A percentile compares a stretch with the other conserved stretches of the same genome.
Conservation (phyloP, 2,797 vertebrate genomes). For the Lagocephalus sceleratus region DNA sequence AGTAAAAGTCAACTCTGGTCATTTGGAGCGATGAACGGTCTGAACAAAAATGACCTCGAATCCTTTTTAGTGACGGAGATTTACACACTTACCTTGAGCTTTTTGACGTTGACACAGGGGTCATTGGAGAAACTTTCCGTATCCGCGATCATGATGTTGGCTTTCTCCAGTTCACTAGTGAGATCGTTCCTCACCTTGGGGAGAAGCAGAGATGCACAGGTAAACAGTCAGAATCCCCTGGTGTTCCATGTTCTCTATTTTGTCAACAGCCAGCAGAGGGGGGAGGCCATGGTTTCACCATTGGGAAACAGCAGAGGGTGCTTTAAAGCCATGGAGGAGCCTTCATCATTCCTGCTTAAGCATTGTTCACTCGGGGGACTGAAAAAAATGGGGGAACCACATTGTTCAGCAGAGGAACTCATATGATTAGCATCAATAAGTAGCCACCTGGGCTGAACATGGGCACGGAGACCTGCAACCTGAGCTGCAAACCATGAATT, state of each 20-base stretch:
- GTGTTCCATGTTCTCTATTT: background rate
- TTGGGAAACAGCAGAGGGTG: too few species aligned
- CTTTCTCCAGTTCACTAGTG: constrained; percentile 92
- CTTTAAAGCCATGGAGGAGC: too few species aligned
- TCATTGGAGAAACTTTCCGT: constrained; percentile 98
- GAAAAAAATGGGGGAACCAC: too few species aligned
- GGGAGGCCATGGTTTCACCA: too few species aligned
- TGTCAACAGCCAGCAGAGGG: too few species aligned
- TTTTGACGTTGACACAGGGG: constrained; percentile 96
- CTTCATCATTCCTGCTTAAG: too few species aligned
- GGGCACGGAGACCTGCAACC: too few species aligned
- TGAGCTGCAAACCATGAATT: too few species aligned
- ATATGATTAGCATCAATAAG: too few species aligned
- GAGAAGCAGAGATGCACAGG: background rate
- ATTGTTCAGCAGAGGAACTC: too few species aligned
- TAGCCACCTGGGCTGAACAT: too few species aligned
- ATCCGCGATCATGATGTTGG: constrained; percentile 95
- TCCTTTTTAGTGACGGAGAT: background rate
- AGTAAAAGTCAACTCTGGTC: background rate
- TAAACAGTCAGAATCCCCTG: background rate
- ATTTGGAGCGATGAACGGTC: background rate
- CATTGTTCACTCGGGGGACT: too few species aligned
- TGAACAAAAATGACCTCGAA: constrained; percentile 1
- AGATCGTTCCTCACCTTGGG: constrained; percentile 96
- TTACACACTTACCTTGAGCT: constrained; percentile 90